These are phyloP conservation scores for Halcyon badia DNA, from an alignment of 2,797 vertebrate genomes.

Conservation along the genomic window DNA sequence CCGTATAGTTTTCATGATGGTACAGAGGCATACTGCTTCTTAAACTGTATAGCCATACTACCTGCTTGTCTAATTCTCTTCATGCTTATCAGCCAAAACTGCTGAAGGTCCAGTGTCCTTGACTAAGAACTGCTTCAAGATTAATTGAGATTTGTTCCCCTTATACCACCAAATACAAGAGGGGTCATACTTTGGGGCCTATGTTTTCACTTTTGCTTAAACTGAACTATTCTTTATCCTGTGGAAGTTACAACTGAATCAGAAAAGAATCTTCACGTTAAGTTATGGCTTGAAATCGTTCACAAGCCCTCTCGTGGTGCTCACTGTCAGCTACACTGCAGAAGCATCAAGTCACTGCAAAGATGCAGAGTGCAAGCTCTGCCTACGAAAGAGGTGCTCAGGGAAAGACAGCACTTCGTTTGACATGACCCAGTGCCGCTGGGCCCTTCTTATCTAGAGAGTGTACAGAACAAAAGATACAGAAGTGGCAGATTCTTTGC, in stretches of 20 bases:
- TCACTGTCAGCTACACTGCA: neutral
- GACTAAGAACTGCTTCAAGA: neutral
- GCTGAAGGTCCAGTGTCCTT: neutral
- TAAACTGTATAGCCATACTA: neutral
- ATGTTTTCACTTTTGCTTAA: neutral
- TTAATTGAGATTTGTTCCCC: neutral
- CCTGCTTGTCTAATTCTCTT: neutral
- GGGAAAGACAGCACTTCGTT: neutral
- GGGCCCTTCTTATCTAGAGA: neutral
- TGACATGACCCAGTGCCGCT: neutral
- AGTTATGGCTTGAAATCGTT: neutral
- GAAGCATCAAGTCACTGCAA: neutral
- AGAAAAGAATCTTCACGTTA: neutral
- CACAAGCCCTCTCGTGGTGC: constrained; percentile 8
- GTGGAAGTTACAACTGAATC: neutral
- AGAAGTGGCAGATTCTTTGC: neutral
- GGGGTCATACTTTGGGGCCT: neutral
- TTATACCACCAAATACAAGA: neutral
- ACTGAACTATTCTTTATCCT: neutral
- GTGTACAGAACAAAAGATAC: too few relatives aligned
- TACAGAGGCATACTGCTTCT: neutral
- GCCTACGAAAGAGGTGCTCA: neutral
- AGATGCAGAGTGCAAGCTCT: neutral
- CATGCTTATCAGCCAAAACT: neutral
- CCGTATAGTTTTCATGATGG: neutral